Conservation (phyloP, 2,113 vertebrate species). For the Promerops cafer region DNA sequence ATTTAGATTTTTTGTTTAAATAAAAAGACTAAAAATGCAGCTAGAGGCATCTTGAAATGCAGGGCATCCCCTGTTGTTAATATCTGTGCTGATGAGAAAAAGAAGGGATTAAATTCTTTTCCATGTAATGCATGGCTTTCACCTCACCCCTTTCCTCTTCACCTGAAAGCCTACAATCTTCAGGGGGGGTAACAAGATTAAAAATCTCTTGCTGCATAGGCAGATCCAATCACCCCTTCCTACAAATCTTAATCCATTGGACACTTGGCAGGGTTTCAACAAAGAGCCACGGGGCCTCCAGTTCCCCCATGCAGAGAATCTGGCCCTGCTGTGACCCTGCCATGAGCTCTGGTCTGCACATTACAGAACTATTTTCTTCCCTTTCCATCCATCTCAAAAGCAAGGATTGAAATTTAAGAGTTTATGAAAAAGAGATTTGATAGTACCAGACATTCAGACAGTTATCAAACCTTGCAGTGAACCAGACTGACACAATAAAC, state of each 20-base stretch:
- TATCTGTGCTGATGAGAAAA: background rate
- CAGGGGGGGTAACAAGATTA: background rate
- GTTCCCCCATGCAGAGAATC: slow-evolving; percentile 20
- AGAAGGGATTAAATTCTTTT: background rate
- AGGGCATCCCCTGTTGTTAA: background rate
- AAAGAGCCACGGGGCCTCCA: slow-evolving; percentile 1
- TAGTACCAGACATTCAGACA: background rate
- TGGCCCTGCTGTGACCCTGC: slow-evolving; percentile 19
- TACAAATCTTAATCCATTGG: slow-evolving; percentile 29
- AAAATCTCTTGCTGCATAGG: background rate
- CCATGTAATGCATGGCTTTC: background rate
- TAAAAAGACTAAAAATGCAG: background rate
- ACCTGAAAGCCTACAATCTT: background rate
- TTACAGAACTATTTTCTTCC: background rate
- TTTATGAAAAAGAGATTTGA: background rate
- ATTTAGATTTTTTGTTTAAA: background rate
- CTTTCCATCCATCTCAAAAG: background rate
- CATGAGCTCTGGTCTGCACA: background rate
- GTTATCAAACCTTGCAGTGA: background rate
- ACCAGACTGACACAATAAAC: background rate
- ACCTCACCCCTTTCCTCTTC: background rate
- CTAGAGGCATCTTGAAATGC: background rate
- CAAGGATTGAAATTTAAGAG: background rate
- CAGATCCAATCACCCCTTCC: background rate
- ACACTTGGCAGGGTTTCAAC: slow-evolving; percentile 53